Percentiles rank a stretch among this genome's conserved stretches.
Evolutionary conservation across 2,113 vertebrate species (phyloP).

Genomic region (Phalacrocorax aristotelis): DNA sequence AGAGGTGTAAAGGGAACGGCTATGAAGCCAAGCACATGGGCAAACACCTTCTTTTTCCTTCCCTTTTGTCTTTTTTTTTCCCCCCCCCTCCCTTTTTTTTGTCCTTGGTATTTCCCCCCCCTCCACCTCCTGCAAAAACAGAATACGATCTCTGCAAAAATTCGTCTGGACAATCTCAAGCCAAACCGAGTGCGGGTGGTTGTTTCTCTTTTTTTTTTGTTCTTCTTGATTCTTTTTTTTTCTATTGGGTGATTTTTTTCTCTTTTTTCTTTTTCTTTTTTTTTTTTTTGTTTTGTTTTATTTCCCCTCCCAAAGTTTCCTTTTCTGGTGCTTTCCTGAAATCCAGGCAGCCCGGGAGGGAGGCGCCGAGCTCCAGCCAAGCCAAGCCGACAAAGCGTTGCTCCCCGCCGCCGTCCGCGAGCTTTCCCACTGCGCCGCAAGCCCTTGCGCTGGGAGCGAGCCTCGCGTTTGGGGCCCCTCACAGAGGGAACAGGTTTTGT

Average conservation of each 20-base stretch:
- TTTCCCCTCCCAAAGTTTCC: background rate
- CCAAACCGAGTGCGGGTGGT: background rate
- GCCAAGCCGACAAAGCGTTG: background rate
- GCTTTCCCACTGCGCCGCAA: background rate
- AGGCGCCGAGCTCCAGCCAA: background rate
- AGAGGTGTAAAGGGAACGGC: constrained; percentile 49
- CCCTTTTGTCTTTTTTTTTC: background rate
- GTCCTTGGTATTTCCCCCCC: fast-evolving
- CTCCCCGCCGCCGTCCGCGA: fast-evolving
- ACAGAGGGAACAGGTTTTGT: background rate
- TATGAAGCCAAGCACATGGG: constrained; percentile 58
- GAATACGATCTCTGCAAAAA: background rate
- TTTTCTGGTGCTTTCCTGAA: background rate
- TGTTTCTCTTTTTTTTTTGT: background rate
- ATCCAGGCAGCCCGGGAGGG: background rate
- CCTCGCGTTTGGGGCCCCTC: background rate
- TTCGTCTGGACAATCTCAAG: background rate
- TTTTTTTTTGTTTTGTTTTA: background rate
- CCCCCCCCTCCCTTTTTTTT: fast-evolving
- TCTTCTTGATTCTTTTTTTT: background rate
- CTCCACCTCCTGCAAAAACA: background rate
- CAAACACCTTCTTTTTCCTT: constrained; percentile 43
- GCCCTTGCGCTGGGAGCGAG: background rate
- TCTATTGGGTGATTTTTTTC: background rate
- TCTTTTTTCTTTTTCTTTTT: background rate